Evolutionary conservation across 2,113 vertebrate genomes (phyloP), one percentile per base, ranked within the genome.

Genomic region (Acanthochromis polyacanthus): DNA sequence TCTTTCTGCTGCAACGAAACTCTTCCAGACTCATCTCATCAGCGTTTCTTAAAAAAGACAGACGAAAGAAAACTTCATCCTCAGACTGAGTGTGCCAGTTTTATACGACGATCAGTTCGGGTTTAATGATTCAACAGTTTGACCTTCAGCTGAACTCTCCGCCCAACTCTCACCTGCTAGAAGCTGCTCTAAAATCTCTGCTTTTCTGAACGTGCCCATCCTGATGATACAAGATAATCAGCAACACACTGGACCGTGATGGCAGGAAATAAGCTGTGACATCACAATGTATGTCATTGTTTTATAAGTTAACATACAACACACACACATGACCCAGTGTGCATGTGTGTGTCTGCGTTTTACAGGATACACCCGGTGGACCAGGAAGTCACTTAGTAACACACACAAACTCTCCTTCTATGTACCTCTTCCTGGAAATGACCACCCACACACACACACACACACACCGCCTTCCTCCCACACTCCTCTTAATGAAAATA

Each of bases 391-490:
- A 57, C 73, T 82, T 73, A 55, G 40, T 72, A 63, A 75, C 76
- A 84, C 64, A 67, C 80, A 78, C 80, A 77, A 71, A 60, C 68
- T 57, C 75, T 75, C 82, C 76, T 75, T 67, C 75, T 80, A 57
- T 71, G 78, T 73, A 69, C 79, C 84, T 84, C 84, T 89, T 89
- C 88, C 88, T 87, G 88, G 82, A 89, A 89, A 84, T 85, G 80
- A 83, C 58, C 78, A 59, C 63, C 59, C 75, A 62, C 70, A 52
- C 36, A 51, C 48, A 32, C 23, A 20, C 45, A 53, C 68, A 58
- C 64, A 55, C 65, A 68, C 52, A 63, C 25, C 45, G 52, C 17
- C 52, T 25, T 68, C 57, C 82, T 64, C 77, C 64, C 46, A 48
- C 58, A 50, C 40, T 68, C 38, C 60, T 80, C 43, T 62, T 78